phyloP scores from a whole-genome alignment of 2,888 invertebrate species.

The Pollenia griseotomentosa region DNA sequence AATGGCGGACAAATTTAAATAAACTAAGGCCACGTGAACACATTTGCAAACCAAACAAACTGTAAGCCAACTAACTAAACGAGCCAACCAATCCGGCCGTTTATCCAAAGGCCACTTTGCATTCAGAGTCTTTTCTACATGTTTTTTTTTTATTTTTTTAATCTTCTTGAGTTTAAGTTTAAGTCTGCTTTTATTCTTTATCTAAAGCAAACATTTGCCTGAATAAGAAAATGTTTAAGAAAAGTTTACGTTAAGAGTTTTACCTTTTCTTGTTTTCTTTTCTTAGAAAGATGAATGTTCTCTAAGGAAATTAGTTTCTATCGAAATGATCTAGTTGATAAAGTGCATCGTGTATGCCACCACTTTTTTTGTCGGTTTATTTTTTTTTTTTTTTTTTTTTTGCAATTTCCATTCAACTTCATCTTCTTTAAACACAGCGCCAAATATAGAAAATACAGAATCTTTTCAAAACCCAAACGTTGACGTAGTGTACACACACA shows the following conservation, averaged over 20 bases:
- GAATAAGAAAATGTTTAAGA: constrained; percentile 39
- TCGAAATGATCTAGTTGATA: constrained; percentile 67
- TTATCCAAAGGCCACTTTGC: constrained; percentile 63
- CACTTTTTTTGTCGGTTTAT: neutral
- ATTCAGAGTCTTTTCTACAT: neutral
- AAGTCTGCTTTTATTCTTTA: constrained; percentile 31
- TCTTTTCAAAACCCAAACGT: constrained; percentile 59
- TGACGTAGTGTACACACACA: constrained; percentile 19
- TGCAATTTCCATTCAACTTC: constrained; percentile 44
- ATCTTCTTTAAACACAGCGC: constrained; percentile 15
- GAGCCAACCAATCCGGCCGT: constrained; percentile 44
- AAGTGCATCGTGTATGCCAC: constrained; percentile 61
- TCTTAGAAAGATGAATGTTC: constrained; percentile 64
- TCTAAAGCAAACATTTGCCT: constrained; percentile 43
- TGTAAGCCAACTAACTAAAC: neutral
- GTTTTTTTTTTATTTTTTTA: constrained; percentile 7
- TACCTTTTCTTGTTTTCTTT: constrained; percentile 48
- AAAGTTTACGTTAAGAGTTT: constrained; percentile 58
- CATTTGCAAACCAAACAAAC: constrained; percentile 26
- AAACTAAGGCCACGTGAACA: constrained; percentile 48
- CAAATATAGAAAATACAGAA: constrained; percentile 31
- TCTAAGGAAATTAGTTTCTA: constrained; percentile 72
- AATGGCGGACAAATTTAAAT: constrained; percentile 49
- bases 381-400: neutral
- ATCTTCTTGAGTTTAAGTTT: constrained; percentile 46